Conservation (phyloP, 2,113 vertebrate species). For the Trogon surrucura region DNA sequence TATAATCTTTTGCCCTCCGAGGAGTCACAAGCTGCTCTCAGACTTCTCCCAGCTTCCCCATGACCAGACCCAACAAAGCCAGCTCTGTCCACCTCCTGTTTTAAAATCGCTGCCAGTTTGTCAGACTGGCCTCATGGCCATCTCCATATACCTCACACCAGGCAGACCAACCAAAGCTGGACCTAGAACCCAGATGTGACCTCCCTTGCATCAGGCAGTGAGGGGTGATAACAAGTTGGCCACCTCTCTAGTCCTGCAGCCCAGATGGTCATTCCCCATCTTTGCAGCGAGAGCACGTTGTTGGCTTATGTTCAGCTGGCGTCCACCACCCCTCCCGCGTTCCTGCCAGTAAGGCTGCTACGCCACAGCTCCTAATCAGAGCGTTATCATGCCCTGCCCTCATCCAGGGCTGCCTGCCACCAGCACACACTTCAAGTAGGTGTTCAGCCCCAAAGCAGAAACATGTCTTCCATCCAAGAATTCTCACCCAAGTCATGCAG, state of each 20-base stretch:
- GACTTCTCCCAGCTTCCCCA: neutral
- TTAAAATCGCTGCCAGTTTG: rapidly evolving
- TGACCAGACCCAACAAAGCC: neutral
- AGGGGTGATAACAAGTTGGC: neutral
- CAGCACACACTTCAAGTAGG: neutral
- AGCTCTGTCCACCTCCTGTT: neutral
- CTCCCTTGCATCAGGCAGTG: neutral
- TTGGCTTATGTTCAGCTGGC: neutral
- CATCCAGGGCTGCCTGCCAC: neutral
- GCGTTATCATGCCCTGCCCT: neutral
- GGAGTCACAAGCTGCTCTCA: neutral
- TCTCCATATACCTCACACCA: neutral
- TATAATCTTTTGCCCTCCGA: neutral
- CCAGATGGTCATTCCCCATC: rapidly evolving
- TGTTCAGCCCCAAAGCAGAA: neutral
- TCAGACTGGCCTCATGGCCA: neutral
- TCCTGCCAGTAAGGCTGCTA: neutral
- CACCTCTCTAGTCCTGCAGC: neutral
- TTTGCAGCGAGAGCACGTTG: neutral
- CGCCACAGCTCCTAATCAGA: neutral
- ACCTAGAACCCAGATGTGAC: neutral
- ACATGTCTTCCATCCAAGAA: neutral
- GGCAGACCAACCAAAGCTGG: neutral
- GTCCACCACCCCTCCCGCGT: neutral
- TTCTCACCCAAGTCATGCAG: neutral